A percentile compares a stretch with the other conserved stretches of the same genome.
Evolutionary conservation across 2,113 vertebrate genomes (phyloP).

Genomic region (Phyllopteryx taeniolatus): DNA sequence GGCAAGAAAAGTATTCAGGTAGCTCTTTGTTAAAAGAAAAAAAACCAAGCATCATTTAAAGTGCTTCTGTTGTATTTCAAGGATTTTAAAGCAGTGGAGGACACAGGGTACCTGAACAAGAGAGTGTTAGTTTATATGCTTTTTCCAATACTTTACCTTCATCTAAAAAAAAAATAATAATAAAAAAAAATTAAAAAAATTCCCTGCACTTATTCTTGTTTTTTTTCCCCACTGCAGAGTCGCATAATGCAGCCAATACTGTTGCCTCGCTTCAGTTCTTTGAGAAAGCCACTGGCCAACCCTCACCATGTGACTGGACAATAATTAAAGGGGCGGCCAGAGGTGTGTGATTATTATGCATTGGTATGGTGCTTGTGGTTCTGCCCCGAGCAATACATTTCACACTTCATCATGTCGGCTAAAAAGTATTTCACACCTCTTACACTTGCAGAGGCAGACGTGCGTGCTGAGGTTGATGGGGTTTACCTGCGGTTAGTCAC

Average conservation of each 20-base stretch:
- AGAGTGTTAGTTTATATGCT: background rate
- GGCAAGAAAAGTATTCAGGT: background rate
- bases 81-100: background rate
- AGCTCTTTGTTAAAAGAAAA: background rate
- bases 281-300: conserved; percentile 22
- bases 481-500: conserved; percentile 41
- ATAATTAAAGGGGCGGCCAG: conserved; percentile 54
- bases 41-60: background rate
- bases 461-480: conserved; percentile 48
- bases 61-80: background rate
- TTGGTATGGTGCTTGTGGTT: conserved; percentile 51
- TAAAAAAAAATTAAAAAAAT: background rate
- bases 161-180: background rate
- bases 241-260: conserved; percentile 30
- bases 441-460: conserved; percentile 46
- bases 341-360: conserved; percentile 63
- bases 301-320: conserved; percentile 54
- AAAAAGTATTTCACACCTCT: conserved; percentile 67
- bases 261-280: conserved; percentile 25
- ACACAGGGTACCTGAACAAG: background rate
- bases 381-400: conserved; percentile 60
- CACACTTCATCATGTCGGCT: conserved; percentile 66
- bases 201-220: background rate
- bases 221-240: background rate
- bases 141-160: background rate